Evolutionary conservation across 2,113 vertebrate species (phyloP).

Genomic region (Poeciliopsis occidentalis): DNA sequence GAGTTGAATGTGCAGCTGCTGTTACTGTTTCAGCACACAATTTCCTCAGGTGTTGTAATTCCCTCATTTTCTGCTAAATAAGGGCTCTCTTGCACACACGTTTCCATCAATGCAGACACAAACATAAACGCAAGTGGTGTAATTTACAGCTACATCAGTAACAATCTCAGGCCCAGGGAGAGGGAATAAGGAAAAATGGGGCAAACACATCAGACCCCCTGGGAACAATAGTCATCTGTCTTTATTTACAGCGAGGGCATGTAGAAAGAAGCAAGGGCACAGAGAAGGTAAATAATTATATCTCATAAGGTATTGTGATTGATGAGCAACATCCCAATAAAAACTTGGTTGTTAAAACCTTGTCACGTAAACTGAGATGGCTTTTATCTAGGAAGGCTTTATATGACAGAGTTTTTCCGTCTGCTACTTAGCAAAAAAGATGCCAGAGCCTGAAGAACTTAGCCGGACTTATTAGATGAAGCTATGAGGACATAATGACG

Average conservation of each 20-base stretch:
- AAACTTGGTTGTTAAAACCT: neutral
- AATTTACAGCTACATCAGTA: slow-evolving; percentile 52
- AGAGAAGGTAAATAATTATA: neutral
- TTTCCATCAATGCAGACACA: slow-evolving; percentile 6
- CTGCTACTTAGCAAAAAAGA: neutral
- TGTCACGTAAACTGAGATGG: neutral
- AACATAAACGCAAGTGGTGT: neutral
- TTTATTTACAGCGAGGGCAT: slow-evolving; percentile 23
- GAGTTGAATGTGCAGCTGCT: neutral
- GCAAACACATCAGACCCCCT: slow-evolving; percentile 42
- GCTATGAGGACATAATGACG: slow-evolving; percentile 19
- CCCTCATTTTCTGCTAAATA: slow-evolving; percentile 15
- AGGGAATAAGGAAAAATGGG: slow-evolving; percentile 32
- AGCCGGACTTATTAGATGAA: slow-evolving; percentile 7
- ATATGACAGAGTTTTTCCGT: neutral
- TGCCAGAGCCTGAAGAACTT: neutral
- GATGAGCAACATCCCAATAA: neutral
- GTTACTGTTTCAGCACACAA: slow-evolving; percentile 20
- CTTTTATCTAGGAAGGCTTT: neutral
- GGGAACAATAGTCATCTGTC: slow-evolving; percentile 37
- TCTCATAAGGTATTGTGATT: neutral
- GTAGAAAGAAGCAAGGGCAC: neutral
- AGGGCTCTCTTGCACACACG: neutral
- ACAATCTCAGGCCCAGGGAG: slow-evolving; percentile 18
- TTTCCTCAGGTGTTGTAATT: neutral